Evolutionary conservation across 2,888 invertebrate genomes (phyloP), one percentile per base, ranked within the genome.

Genomic region (Drosophila rubida): DNA sequence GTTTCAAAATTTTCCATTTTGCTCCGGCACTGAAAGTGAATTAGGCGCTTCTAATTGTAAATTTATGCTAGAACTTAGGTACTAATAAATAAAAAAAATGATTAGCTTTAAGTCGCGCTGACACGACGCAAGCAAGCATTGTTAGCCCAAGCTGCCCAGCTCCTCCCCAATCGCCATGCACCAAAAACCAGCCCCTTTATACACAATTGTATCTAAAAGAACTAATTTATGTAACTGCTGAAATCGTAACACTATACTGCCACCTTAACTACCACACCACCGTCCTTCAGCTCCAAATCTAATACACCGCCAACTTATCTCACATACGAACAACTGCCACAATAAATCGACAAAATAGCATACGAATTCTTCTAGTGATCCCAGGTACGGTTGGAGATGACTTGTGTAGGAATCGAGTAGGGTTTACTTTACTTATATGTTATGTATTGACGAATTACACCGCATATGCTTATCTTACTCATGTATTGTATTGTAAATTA

Each of bases 31-130:
- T 87, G 81, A 77, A 87, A 74, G 70, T 84, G 73, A 87, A 80
- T 86, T 82, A 89, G 85, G 78, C 80, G 88, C 82, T 85, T 85
- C 69, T 75, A 80, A 71, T 70, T 84, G 66, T 89, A 89, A 75
- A 72, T 72, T 75, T 81, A 90, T 79, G 78, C 57, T 88, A 83
- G 73, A 73, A 69, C 9, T 69, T 86, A 89, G 89, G 68, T 67
- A 84, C 87, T 72, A 83, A 32, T 32, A 32, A 32, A 11, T 25
- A 25, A 86, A 82, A 81, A 78, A 46, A 64, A 75, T 65, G 61
- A 84, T 73, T 87, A 85, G 84, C 75, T 81, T 83, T 84, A 77
- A 84, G 86, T 73, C 57, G 81, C 68, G 72, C 68, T 51, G 41
- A 68, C 53, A 61, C 75, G 68, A 80, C 72, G 65, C 67, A 75